Percentiles rank a stretch among this genome's conserved stretches.
Conservation (phyloP, 64 coral and sea anemone species). For the Stichodactyla mertensii region DNA sequence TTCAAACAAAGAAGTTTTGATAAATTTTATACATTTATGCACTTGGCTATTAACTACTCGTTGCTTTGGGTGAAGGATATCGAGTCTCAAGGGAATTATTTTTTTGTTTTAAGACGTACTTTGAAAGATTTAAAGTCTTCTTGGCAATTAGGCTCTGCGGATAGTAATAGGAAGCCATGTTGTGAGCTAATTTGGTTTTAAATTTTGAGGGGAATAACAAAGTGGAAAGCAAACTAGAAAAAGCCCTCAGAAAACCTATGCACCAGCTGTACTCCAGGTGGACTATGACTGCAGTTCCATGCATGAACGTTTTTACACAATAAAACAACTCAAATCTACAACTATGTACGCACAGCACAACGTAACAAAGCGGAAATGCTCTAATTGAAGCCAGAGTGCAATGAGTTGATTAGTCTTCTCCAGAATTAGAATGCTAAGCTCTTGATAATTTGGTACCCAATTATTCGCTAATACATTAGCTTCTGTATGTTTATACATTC, state of each 20-base stretch:
- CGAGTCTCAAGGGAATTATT: not conserved
- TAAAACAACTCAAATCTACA: not conserved
- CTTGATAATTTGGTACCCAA: not conserved
- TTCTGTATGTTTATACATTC: slow-evolving; percentile 1
- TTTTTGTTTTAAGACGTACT: not conserved
- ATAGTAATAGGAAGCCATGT: too few relatives aligned
- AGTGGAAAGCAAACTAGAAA: not conserved
- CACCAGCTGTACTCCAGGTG: not conserved
- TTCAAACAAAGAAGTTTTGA: too few relatives aligned
- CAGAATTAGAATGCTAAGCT: not conserved
- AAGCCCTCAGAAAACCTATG: not conserved
- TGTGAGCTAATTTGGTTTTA: too few relatives aligned
- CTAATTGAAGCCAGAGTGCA: not conserved
- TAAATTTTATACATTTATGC: too few relatives aligned
- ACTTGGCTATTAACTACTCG: too few relatives aligned
- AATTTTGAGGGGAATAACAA: too few relatives aligned
- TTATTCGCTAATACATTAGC: slow-evolving; percentile 2
- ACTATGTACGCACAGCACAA: not conserved
- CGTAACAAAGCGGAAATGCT: not conserved
- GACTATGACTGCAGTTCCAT: not conserved
- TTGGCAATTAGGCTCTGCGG: too few relatives aligned
- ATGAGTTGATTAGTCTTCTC: not conserved
- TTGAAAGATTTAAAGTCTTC: not conserved
- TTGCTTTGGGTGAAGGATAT: too few relatives aligned
- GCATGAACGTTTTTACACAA: slow-evolving; percentile 6